phyloP scores from a whole-genome alignment of 2,113 vertebrate species.

The Pelecanus crispus region DNA sequence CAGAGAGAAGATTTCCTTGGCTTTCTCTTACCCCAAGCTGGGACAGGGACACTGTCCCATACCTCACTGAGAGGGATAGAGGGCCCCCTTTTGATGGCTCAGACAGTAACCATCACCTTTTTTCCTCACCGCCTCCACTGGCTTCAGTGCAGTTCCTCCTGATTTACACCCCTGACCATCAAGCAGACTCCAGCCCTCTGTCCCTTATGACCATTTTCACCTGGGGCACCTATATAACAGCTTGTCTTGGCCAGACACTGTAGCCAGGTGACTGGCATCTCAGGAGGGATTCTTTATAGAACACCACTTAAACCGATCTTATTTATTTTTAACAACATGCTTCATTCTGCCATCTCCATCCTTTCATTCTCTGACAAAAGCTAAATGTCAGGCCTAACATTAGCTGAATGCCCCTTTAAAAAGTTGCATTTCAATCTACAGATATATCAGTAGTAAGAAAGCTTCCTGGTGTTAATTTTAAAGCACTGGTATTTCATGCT shows the following conservation, averaged over 20 bases:
- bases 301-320: neutral
- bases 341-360: neutral
- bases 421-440: neutral
- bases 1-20: neutral
- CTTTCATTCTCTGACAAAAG: neutral
- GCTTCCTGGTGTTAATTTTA: slow-evolving; percentile 32
- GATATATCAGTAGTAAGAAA: neutral
- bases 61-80: neutral
- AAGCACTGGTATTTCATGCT: slow-evolving; percentile 39
- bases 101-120: neutral
- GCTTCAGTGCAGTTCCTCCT: neutral
- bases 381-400: neutral
- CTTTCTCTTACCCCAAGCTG: neutral
- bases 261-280: neutral
- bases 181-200: neutral
- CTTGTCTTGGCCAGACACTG: neutral
- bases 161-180: neutral
- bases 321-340: neutral
- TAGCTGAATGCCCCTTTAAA: neutral
- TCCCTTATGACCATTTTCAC: neutral
- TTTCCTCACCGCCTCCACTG: neutral
- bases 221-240: neutral
- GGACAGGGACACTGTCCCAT: neutral
- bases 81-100: neutral
- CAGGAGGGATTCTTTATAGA: neutral